These are phyloP conservation scores for human (Homo sapiens) DNA, from an alignment of 2,113 vertebrate genomes.

Conservation along the genomic window GRCh38 chr15:69071501-69072000, in stretches of 20 bases:
- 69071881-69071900: background rate
- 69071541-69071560: background rate
- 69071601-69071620: too few species aligned
- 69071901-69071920: background rate
- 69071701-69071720: background rate
- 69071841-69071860: background rate
- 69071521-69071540: background rate
- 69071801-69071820: background rate
- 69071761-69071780: background rate
- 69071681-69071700: background rate
- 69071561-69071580: fast-evolving
- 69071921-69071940: background rate
- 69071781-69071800: background rate
- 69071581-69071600: background rate
- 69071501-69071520: fast-evolving
- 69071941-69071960: background rate
- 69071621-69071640: too few species aligned
- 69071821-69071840: background rate
- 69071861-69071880: background rate
- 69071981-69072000: background rate
- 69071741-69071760: background rate
- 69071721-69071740: background rate
- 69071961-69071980: background rate
- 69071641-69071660: background rate
- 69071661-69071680: background rate